Evolutionary conservation across 2,113 vertebrate genomes (phyloP).

Genomic region (Phrynosoma blainvillii): DNA sequence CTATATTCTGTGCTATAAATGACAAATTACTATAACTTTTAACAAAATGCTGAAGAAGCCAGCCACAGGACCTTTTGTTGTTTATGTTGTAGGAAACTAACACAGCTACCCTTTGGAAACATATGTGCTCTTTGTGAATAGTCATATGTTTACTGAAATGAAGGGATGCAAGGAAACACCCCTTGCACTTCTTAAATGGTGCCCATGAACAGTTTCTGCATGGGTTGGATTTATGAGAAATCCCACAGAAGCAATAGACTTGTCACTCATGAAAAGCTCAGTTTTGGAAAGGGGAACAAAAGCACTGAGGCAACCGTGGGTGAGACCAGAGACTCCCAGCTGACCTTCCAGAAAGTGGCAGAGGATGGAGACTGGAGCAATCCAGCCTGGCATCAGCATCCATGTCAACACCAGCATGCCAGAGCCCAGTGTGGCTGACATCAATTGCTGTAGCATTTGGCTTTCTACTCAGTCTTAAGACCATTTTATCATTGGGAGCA

Average conservation of each 20-base stretch:
- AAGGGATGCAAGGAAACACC: no score
- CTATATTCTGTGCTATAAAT: no score
- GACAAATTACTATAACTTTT: no score
- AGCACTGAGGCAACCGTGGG: neutral
- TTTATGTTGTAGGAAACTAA: no score
- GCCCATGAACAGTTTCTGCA: neutral
- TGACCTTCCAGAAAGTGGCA: neutral
- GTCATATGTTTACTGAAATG: neutral
- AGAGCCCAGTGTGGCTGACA: no score
- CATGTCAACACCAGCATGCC: neutral
- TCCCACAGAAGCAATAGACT: neutral
- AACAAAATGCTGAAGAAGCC: no score
- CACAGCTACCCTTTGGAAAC: no score
- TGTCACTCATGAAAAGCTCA: neutral
- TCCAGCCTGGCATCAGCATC: neutral
- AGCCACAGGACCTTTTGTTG: no score
- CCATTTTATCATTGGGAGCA: neutral
- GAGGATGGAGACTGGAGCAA: neutral
- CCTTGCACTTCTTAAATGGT: neutral
- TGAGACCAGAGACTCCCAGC: neutral
- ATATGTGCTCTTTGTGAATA: neutral
- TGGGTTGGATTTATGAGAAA: neutral
- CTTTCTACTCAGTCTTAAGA: neutral
- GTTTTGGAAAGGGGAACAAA: no score
- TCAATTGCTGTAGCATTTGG: no score